Evolutionary conservation across 2,113 vertebrate genomes (phyloP).

Genomic region (Nibea coibor): DNA sequence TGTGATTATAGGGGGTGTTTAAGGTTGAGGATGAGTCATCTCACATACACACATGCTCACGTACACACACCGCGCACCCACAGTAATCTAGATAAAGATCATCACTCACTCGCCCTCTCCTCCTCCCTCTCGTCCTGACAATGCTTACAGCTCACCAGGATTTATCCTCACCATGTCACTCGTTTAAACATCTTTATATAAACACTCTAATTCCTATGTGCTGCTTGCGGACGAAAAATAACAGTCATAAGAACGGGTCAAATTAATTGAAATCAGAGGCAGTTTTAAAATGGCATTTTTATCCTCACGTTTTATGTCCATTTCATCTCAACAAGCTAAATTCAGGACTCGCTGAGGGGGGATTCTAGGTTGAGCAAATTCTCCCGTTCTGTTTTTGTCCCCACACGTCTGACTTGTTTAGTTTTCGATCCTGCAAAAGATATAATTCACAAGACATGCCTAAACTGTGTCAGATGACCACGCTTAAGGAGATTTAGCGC

Average conservation of each 20-base stretch:
- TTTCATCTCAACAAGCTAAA: slow-evolving; percentile 26
- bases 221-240: slow-evolving; percentile 26
- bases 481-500: slow-evolving; percentile 18
- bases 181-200: slow-evolving; percentile 64
- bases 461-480: slow-evolving; percentile 46
- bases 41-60: slow-evolving; percentile 41
- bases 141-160: slow-evolving; percentile 65
- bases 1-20: slow-evolving; percentile 75
- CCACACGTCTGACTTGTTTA: slow-evolving; percentile 43
- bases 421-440: slow-evolving; percentile 19
- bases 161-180: slow-evolving; percentile 56
- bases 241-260: slow-evolving; percentile 5
- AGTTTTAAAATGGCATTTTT: slow-evolving; percentile 37
- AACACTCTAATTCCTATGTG: slow-evolving; percentile 52
- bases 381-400: slow-evolving; percentile 28
- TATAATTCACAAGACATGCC: slow-evolving; percentile 38
- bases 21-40: slow-evolving; percentile 76
- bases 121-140: slow-evolving; percentile 62
- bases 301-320: neutral
- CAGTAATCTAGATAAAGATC: slow-evolving; percentile 75
- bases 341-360: neutral
- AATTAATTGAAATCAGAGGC: slow-evolving; percentile 51
- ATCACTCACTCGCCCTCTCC: slow-evolving; percentile 64
- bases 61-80: slow-evolving; percentile 45
- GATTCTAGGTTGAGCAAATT: slow-evolving; percentile 2